A percentile compares a stretch with the other conserved stretches of the same genome.
Conservation (phyloP, 1,140 invertebrate species). For the Melitaea cinxia region DNA sequence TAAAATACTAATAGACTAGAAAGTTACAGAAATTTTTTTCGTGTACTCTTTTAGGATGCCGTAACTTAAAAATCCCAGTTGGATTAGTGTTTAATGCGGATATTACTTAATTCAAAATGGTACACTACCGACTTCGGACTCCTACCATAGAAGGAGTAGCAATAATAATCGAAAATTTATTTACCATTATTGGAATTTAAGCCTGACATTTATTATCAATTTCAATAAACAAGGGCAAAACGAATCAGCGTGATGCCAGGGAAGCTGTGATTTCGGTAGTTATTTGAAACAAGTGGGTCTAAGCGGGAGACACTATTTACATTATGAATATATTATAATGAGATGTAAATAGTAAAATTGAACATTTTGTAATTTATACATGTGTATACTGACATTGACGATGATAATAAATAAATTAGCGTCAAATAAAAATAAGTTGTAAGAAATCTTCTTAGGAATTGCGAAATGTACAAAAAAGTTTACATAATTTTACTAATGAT, state of each 20-base stretch:
- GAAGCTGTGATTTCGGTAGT: conserved; percentile 31
- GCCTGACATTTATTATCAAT: conserved; percentile 36
- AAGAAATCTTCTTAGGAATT: too few species aligned
- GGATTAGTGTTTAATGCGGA: conserved; percentile 13
- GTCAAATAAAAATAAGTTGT: too few species aligned
- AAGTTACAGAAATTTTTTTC: not conserved
- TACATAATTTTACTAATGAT: too few species aligned
- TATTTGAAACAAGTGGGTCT: conserved; percentile 31
- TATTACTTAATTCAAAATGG: conserved; percentile 25
- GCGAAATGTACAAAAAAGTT: too few species aligned
- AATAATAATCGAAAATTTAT: conserved; percentile 37
- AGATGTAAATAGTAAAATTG: conserved; percentile 24
- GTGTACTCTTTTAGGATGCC: not conserved
- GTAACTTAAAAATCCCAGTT: conserved; percentile 2
- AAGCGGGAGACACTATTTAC: conserved; percentile 1
- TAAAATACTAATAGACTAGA: not conserved
- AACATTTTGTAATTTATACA: not conserved
- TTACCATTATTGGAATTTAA: conserved; percentile 33
- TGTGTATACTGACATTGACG: conserved; percentile 1
- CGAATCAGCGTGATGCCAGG: conserved; percentile 34
- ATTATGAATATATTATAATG: conserved; percentile 34
- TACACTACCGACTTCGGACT: conserved; percentile 23
- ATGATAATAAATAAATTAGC: conserved; percentile 22
- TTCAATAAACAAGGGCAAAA: conserved; percentile 27
- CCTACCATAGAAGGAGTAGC: conserved; percentile 20